Evolutionary conservation across 2,888 invertebrate species (phyloP).

Genomic region (Drosophila imparisetae): DNA sequence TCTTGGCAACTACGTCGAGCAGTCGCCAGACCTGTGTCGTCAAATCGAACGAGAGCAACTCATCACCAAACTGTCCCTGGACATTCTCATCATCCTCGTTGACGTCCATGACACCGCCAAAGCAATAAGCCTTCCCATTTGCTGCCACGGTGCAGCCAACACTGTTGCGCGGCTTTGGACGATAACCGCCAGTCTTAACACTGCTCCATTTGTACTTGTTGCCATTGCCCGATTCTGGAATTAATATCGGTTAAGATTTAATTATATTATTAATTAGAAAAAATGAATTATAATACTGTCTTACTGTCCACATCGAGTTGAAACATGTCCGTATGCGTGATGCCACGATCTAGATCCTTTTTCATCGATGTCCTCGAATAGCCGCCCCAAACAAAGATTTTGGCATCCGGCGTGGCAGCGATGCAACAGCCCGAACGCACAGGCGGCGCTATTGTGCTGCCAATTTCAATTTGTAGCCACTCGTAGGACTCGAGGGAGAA

Average conservation of each 20-base stretch:
- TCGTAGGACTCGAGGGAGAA: conserved; percentile 92
- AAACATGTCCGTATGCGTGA: conserved; percentile 90
- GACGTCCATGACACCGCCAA: conserved; percentile 94
- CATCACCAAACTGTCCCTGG: conserved; percentile 92
- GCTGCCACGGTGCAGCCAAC: conserved; percentile 88
- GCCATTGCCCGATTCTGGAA: conserved; percentile 86
- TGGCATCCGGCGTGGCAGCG: conserved; percentile 86
- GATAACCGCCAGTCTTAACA: conserved; percentile 88
- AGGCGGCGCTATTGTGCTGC: conserved; percentile 88
- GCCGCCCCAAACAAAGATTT: conserved; percentile 90
- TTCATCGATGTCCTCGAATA: conserved; percentile 90
- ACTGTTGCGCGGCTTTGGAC: conserved; percentile 89
- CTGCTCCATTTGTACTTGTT: conserved; percentile 90
- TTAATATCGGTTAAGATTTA: not conserved
- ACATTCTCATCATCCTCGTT: conserved; percentile 93
- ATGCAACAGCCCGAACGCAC: conserved; percentile 92
- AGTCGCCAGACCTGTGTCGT: conserved; percentile 89
- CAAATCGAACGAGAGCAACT: conserved; percentile 90
- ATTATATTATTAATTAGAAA: not conserved
- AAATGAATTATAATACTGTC: conserved; percentile 9
- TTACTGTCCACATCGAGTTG: conserved; percentile 86
- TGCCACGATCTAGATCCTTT: conserved; percentile 90
- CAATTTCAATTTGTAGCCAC: conserved; percentile 90
- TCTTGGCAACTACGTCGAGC: conserved; percentile 86
- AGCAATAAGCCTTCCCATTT: conserved; percentile 90